Evolutionary conservation across 2,888 invertebrate species (phyloP).

Genomic region (Dynastes grantii): DNA sequence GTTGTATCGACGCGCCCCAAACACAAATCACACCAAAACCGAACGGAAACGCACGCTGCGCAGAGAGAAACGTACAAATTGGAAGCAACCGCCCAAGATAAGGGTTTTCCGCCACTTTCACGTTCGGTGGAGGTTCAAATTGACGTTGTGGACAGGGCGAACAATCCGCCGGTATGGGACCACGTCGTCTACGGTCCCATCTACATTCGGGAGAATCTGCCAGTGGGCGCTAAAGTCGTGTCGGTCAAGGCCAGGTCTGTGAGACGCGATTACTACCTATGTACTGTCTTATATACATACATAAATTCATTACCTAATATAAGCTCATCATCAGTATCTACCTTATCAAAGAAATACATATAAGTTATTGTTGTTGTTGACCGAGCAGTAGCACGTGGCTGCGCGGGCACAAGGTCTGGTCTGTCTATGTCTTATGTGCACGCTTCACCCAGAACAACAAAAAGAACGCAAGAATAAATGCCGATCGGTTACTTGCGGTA

Average conservation of each 20-base stretch:
- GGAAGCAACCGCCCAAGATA: constrained; percentile 98
- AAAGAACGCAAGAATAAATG: background rate
- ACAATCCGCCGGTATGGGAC: constrained; percentile 98
- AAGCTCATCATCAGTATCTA: background rate
- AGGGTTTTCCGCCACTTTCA: constrained; percentile 95
- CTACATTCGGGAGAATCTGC: constrained; percentile 98
- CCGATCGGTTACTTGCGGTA: too few relatives aligned
- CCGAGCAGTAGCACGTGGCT: constrained; percentile 69
- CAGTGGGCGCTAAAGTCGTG: constrained; percentile 97
- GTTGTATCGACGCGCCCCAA: constrained; percentile 23
- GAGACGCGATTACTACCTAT: constrained; percentile 55
- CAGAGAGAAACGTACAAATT: constrained; percentile 98
- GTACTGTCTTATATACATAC: background rate
- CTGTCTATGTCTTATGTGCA: constrained; percentile 67
- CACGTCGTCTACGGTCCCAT: constrained; percentile 97
- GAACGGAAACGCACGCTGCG: constrained; percentile 52
- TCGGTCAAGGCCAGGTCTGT: constrained; percentile 99
- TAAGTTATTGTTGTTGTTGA: constrained; percentile 61
- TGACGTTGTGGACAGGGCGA: constrained; percentile 98
- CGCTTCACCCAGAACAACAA: constrained; percentile 66
- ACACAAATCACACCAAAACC: constrained; percentile 29
- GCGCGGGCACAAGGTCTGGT: constrained; percentile 67
- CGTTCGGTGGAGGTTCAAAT: constrained; percentile 98
- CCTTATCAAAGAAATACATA: constrained; percentile 6
- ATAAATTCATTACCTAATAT: constrained; percentile 11